Conservation (phyloP, 2,888 invertebrate genomes). For the Unio pictorum region DNA sequence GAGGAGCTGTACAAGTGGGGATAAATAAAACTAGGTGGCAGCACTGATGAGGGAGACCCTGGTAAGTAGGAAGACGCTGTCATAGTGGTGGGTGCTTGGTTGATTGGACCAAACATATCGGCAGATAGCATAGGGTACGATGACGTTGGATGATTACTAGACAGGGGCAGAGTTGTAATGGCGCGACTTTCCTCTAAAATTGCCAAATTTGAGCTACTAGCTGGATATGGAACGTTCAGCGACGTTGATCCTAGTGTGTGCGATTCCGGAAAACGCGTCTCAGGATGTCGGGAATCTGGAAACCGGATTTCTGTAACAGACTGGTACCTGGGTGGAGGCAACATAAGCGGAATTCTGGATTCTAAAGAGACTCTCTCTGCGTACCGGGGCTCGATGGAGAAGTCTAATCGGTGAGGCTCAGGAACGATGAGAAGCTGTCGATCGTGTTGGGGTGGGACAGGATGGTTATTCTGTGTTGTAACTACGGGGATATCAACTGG, state of each 20-base stretch:
- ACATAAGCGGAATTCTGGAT: conserved; percentile 42
- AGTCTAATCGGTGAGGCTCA: conserved; percentile 46
- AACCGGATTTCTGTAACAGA: conserved; percentile 32
- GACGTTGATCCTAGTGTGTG: conserved; percentile 33
- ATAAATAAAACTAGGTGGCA: conserved; percentile 66
- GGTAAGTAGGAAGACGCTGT: conserved; percentile 55
- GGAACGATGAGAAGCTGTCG: conserved; percentile 45
- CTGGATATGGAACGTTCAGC: conserved; percentile 41
- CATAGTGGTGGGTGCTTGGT: conserved; percentile 41
- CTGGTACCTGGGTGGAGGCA: conserved; percentile 42
- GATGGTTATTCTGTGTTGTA: conserved; percentile 26
- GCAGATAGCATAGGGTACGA: conserved; percentile 51
- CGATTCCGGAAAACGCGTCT: conserved; percentile 40
- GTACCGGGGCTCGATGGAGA: conserved; percentile 44
- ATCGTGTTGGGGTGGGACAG: conserved; percentile 24
- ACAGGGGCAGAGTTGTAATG: conserved; percentile 46
- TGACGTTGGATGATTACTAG: conserved; percentile 19
- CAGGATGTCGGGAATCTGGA: conserved; percentile 37
- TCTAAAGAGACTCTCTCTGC: conserved; percentile 29
- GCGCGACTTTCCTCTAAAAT: conserved; percentile 60
- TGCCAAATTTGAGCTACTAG: conserved; percentile 55
- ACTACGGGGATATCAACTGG: conserved; percentile 28
- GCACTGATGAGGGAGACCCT: conserved; percentile 55
- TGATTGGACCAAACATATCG: conserved; percentile 45
- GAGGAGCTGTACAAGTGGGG: conserved; percentile 65